Conservation (phyloP, 2,797 vertebrate species). For the Eulemur coronatus region DNA sequence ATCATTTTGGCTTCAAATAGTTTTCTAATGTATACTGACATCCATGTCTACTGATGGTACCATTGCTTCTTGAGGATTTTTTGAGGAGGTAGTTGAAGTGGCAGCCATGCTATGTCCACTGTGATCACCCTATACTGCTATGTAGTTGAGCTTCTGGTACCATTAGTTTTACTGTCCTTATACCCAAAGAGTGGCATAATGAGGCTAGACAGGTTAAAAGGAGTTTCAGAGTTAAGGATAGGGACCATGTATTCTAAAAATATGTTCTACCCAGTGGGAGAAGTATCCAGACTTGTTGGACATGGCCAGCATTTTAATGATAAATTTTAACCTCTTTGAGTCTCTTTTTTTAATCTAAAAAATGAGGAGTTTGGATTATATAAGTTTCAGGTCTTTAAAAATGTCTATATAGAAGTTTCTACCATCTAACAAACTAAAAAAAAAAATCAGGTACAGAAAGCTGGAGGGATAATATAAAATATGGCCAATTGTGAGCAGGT, state of each 20-base stretch:
- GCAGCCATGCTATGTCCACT: not conserved
- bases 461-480: not conserved
- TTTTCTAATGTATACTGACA: not conserved
- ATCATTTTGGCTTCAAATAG: not conserved
- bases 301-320: not conserved
- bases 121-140: fast-evolving
- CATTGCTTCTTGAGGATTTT: not conserved
- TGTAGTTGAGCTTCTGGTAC: not conserved
- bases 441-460: not conserved
- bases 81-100: not conserved
- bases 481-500: not conserved
- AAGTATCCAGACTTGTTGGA: not conserved
- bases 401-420: not conserved
- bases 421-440: not conserved
- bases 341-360: not conserved
- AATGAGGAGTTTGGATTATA: not conserved
- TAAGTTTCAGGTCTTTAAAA: not conserved
- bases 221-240: not conserved
- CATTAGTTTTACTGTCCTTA: not conserved
- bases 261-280: not conserved
- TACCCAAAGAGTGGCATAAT: not conserved
- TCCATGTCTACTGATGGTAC: not conserved
- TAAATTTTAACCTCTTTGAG: not conserved
- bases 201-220: not conserved
- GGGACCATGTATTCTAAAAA: not conserved